Evolutionary conservation across 1,140 invertebrate genomes (phyloP), one percentile per base, ranked within the genome.

Genomic region (Telenomus remus): DNA sequence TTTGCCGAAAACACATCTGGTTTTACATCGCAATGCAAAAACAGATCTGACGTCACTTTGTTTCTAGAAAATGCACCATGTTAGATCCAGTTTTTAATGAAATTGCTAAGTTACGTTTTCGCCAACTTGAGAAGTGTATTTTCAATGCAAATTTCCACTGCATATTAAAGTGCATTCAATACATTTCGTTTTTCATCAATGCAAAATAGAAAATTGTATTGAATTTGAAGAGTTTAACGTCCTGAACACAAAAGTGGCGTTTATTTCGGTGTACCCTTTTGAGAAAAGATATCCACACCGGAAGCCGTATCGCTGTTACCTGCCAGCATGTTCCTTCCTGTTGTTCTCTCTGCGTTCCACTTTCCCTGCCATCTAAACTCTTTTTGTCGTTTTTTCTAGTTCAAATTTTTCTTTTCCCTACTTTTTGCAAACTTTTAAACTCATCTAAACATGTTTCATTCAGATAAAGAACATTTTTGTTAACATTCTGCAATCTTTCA

Each of bases 281-380:
- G 65, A 66, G 48, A 60, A 56, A 55, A 47, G 76, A 78, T 73
- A 78, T 74, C 76, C 65, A 70, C 70, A 78, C 76, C 76, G 76
- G 76, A 78, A 73, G 70, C 15, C 60, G 61, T 70, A 78, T 78
- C 55, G 56, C 70, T 54, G 70, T 70, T 73, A 78, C 76, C 76
- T 74, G 59, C 75, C 64, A 78, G 54, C 50, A 66, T 74, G 65
- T 60, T 68, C 49, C 69, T 78, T 78, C 65, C 76, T 70, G 55
- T 53, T 59, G 69, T 55, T 60, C 64, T 76, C 64, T 69, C 57
- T 37, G 59, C 64, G 72, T 76, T 60, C 65, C 65, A 76, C 72
- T 76, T 69, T 76, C 44, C 16, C 59, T 13, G 35, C 48, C 54
- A 66, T 11, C 51, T 6, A 46, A 56, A 50, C 37, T 56, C 55